Base-by-base conservation (phyloP, 2,113 vertebrate genomes). In the Penelope pileata region DNA sequence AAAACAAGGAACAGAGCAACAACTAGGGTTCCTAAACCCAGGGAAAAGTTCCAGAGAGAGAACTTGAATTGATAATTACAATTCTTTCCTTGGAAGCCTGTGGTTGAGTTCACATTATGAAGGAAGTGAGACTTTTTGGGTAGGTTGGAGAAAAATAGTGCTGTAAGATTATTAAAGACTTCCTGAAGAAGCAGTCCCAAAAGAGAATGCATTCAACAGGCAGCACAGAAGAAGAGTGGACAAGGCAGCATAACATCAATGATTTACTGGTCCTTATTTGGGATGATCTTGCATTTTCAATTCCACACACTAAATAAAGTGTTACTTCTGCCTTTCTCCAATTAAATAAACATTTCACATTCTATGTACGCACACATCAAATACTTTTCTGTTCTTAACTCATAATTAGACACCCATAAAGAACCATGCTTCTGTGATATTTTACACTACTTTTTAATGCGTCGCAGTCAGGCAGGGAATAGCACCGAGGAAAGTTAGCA, bases 371-470 rank as follows among this genome's bases (percentile, higher is more conserved):
- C 53, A 59, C 30, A 32, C 27, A 48, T 83, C n/a, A 56, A 27
- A 14, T 18, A 56, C 5, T 23, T 80, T 30, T 64, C 21, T 68
- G 18, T 51, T 62, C 67, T 62, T 68, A 32, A 27, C 42, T 76
- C 53, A 11, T 40, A 58, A 51, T 38, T 83, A n/a, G 36, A 38
- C 3, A 54, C 7, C 29, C 66, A 70, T 87, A 75, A 90, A 93
- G 51, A 78, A 81, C 24, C 24, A 82, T 18, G 42, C 16, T 82
- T 27, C 64, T 91, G 29, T 53, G 42, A 74, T 89, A 78, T 50
- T 84, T 91, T 74, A 94, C 77, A 43, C 36, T 27, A 22, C 24
- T 89, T 92, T 91, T 89, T 54, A 36, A 84, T 48, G 73, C 84
- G 86, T 62, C 45, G 18, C 84, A 70, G 64, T 72, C 78, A 59